A percentile compares a stretch with the other conserved stretches of the same genome.
Evolutionary conservation across 2,888 invertebrate genomes (phyloP).

Genomic region (Timema podura): DNA sequence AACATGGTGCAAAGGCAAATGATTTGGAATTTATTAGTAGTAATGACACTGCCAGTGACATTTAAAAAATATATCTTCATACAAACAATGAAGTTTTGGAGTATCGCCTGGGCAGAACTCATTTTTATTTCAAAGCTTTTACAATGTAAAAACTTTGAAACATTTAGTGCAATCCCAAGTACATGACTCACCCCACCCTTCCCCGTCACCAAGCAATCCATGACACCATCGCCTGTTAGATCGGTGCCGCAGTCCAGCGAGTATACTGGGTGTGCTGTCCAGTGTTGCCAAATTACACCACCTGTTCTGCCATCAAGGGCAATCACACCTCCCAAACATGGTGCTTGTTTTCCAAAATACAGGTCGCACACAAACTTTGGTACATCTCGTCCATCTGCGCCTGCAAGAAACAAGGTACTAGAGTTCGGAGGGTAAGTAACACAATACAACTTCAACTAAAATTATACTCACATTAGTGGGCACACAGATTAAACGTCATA

Average conservation of each 20-base stretch:
- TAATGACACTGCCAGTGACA: no score
- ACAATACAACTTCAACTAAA: no score
- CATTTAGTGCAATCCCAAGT: neutral
- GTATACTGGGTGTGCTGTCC: conserved; percentile 68
- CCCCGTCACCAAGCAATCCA: conserved; percentile 71
- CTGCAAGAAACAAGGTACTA: conserved; percentile 36
- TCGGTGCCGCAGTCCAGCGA: conserved; percentile 68
- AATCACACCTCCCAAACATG: conserved; percentile 71
- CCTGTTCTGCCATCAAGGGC: conserved; percentile 72
- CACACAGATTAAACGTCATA: no score
- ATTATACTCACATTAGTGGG: no score
- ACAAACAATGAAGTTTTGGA: neutral
- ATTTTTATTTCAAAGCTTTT: neutral
- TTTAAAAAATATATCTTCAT: no score
- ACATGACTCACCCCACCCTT: conserved; percentile 53
- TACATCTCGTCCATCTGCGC: conserved; percentile 55
- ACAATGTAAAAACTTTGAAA: conserved; percentile 7
- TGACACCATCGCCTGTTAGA: conserved; percentile 61
- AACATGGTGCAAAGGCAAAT: no score
- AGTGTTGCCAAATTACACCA: conserved; percentile 67
- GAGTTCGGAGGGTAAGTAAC: no score
- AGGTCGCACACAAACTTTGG: conserved; percentile 54
- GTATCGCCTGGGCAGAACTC: conserved; percentile 1
- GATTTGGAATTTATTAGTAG: no score
- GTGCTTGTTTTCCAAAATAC: conserved; percentile 59